These are phyloP conservation scores for Drosophila bifasciata DNA, from an alignment of 1,140 invertebrate species.

Conservation along the genomic window DNA sequence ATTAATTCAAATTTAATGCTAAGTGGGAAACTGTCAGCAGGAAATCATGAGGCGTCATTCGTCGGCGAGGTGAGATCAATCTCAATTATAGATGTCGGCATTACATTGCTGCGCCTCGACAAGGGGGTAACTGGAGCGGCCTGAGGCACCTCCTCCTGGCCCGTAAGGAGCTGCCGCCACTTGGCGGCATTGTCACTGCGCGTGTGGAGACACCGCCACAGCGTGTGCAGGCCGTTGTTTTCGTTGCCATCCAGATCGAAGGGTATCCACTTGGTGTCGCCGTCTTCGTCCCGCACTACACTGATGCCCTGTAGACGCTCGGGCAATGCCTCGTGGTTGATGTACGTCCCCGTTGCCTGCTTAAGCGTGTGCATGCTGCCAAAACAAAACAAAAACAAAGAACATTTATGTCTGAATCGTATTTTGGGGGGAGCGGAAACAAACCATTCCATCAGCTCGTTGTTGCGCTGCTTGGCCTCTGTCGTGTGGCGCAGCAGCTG, in stretches of 20 bases:
- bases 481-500: slow-evolving; percentile 9
- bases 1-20: no score
- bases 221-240: slow-evolving; percentile 7
- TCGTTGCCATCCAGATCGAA: slow-evolving; percentile 34
- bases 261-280: slow-evolving; percentile 31
- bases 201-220: slow-evolving; percentile 19
- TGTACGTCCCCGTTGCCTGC: slow-evolving; percentile 47
- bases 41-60: slow-evolving; percentile 10
- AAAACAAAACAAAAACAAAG: slow-evolving; percentile 12
- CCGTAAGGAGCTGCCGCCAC: slow-evolving; percentile 46
- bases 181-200: slow-evolving; percentile 10
- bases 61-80: slow-evolving; percentile 64
- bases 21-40: no score
- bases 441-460: slow-evolving; percentile 43
- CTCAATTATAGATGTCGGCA: slow-evolving; percentile 46
- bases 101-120: slow-evolving; percentile 13
- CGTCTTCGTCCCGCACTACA: slow-evolving; percentile 6
- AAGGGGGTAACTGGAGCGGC: no score
- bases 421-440: neutral
- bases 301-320: slow-evolving; percentile 51
- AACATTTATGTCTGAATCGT: neutral
- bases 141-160: slow-evolving; percentile 2
- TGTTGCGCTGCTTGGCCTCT: slow-evolving; percentile 5
- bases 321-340: slow-evolving; percentile 53
- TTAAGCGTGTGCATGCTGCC: slow-evolving; percentile 54